A percentile compares a stretch with the other conserved stretches of the same genome.
Conservation (phyloP, 23 tunicate genomes). For the Trididemnum miniatum region DNA sequence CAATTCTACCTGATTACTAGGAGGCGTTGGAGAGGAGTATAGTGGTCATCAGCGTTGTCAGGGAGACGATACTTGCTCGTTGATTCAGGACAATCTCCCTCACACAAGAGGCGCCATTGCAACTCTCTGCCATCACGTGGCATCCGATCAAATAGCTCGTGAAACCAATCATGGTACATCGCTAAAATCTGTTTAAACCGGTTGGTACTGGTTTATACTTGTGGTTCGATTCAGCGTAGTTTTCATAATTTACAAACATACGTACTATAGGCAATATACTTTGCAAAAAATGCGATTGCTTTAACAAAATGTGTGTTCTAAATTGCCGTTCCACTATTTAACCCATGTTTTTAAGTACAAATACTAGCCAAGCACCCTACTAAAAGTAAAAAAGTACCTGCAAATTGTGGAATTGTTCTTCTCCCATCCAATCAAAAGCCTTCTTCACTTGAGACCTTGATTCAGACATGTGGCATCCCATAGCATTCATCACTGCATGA, state of each 20-base stretch:
- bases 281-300: too few relatives aligned
- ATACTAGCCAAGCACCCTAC: too few relatives aligned
- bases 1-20: conserved; percentile 90
- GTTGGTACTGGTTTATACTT: too few relatives aligned
- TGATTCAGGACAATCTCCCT: conserved; percentile 81
- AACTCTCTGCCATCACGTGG: conserved; percentile 79
- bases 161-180: conserved; percentile 83
- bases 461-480: conserved; percentile 73
- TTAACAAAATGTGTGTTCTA: too few relatives aligned
- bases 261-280: too few relatives aligned
- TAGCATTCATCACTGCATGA: conserved; percentile 69
- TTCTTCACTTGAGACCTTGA: conserved; percentile 80
- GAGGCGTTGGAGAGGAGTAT: conserved; percentile 82
- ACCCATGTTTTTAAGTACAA: too few relatives aligned
- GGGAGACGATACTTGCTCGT: conserved; percentile 63
- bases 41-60: conserved; percentile 84
- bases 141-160: conserved; percentile 82
- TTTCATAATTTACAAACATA: too few relatives aligned
- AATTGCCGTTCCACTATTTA: too few relatives aligned
- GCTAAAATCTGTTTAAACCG: conserved; percentile 68
- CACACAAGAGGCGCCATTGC: conserved; percentile 92
- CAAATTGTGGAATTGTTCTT: conserved; percentile 75
- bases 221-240: too few relatives aligned
- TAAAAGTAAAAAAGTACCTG: too few relatives aligned
- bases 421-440: conserved; percentile 92